These are phyloP conservation scores for Loriculus beryllinus DNA, from an alignment of 2,797 vertebrate species.

Conservation along the genomic window DNA sequence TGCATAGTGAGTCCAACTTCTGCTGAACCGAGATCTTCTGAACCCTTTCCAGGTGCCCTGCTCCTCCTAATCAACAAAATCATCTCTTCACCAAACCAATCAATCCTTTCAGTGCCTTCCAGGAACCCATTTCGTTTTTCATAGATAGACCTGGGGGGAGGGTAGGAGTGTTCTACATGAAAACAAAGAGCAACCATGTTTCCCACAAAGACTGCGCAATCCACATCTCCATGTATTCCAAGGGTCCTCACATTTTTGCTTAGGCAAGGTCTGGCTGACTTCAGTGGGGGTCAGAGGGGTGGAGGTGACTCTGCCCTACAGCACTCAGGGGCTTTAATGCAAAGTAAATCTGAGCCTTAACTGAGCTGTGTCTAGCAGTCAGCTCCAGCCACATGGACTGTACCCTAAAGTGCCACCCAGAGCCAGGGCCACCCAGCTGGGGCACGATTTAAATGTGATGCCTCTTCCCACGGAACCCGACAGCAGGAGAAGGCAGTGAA, in stretches of 20 bases:
- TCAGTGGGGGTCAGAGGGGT: rapidly evolving
- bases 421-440: not conserved
- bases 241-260: not conserved
- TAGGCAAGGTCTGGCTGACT: not conserved
- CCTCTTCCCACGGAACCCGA: rapidly evolving
- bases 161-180: not conserved
- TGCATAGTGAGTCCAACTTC: rapidly evolving
- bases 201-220: not conserved
- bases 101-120: not conserved
- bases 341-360: rapidly evolving
- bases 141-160: rapidly evolving
- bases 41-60: no score
- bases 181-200: not conserved
- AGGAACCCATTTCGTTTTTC: not conserved
- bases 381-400: rapidly evolving
- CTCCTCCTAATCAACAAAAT: not conserved
- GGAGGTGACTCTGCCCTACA: not conserved
- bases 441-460: not conserved
- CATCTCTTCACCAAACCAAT: not conserved
- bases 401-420: not conserved
- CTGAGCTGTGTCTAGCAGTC: not conserved
- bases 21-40: not conserved
- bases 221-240: rapidly evolving
- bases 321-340: not conserved
- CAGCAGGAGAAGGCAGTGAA: not conserved